Evolutionary conservation across 2,888 invertebrate species (phyloP).

Genomic region (Aspidapion aeneum): DNA sequence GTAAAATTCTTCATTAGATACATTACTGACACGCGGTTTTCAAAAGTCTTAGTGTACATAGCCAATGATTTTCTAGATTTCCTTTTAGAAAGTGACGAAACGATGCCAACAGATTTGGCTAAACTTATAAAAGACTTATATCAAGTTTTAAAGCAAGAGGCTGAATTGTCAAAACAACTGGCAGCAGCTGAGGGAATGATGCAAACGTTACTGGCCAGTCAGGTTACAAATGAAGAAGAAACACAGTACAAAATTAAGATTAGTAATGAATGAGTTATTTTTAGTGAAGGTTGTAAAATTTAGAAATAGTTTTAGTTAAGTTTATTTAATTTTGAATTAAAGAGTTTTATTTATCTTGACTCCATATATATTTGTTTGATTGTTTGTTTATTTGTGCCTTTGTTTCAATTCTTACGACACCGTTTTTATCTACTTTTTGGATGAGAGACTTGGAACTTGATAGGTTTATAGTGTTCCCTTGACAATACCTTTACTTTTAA

Average conservation of each 20-base stretch:
- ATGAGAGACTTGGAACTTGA: no score
- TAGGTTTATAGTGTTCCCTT: no score
- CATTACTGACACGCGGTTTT: slow-evolving; percentile 72
- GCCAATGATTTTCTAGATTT: slow-evolving; percentile 72
- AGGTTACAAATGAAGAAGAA: slow-evolving; percentile 22
- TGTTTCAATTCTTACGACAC: no score
- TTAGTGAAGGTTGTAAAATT: no score
- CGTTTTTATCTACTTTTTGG: no score
- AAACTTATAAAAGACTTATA: slow-evolving; percentile 57
- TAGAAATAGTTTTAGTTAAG: no score
- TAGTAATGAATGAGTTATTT: background rate
- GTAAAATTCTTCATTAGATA: slow-evolving; percentile 70
- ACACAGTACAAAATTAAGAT: background rate
- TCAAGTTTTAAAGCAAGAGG: slow-evolving; percentile 63
- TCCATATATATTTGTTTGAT: no score
- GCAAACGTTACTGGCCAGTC: slow-evolving; percentile 59
- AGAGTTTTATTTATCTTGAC: no score
- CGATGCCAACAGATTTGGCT: slow-evolving; percentile 55
- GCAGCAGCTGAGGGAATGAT: slow-evolving; percentile 67
- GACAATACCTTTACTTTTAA: no score
- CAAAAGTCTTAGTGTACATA: slow-evolving; percentile 70
- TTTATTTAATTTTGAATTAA: no score
- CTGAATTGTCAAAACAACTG: slow-evolving; percentile 60
- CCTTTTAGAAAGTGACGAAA: slow-evolving; percentile 62
- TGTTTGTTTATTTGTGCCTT: no score